Conservation (phyloP, 2,113 vertebrate genomes). For the Himantopus leucocephalus region DNA sequence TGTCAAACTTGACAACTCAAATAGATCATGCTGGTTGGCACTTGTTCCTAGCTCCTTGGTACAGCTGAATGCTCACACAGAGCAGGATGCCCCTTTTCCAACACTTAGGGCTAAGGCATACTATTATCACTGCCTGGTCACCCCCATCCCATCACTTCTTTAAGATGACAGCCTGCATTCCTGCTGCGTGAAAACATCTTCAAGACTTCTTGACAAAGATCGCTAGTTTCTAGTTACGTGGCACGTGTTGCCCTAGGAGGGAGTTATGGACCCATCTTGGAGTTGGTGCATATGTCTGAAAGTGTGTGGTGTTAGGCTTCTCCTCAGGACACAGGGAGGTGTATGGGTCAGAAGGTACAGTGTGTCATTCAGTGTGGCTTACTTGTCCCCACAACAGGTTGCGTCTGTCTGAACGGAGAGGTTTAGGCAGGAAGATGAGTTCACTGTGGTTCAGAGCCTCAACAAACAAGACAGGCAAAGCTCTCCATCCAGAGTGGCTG, state of each 20-base stretch:
- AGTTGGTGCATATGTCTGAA: background rate
- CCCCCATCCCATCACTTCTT: background rate
- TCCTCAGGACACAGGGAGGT: background rate
- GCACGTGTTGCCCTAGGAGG: background rate
- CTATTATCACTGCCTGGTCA: rapidly evolving
- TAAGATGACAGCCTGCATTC: background rate
- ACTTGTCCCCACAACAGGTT: background rate
- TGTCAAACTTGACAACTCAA: background rate
- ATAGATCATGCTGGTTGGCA: background rate
- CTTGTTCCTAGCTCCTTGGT: background rate
- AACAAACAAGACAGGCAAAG: background rate
- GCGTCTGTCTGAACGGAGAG: background rate
- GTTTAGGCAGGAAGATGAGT: background rate
- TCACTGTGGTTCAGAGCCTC: background rate
- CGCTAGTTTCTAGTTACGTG: background rate
- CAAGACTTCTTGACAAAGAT: background rate
- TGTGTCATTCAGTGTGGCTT: background rate
- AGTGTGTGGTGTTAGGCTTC: too few relatives aligned
- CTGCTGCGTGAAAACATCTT: background rate
- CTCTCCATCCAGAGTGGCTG: background rate
- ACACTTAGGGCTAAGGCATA: rapidly evolving
- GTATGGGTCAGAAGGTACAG: rapidly evolving
- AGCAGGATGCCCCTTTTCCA: background rate
- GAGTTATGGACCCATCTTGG: background rate
- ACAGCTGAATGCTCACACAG: background rate